These are phyloP conservation scores for Oligia strigilis DNA, from an alignment of 2,888 invertebrate species.

Conservation along the genomic window DNA sequence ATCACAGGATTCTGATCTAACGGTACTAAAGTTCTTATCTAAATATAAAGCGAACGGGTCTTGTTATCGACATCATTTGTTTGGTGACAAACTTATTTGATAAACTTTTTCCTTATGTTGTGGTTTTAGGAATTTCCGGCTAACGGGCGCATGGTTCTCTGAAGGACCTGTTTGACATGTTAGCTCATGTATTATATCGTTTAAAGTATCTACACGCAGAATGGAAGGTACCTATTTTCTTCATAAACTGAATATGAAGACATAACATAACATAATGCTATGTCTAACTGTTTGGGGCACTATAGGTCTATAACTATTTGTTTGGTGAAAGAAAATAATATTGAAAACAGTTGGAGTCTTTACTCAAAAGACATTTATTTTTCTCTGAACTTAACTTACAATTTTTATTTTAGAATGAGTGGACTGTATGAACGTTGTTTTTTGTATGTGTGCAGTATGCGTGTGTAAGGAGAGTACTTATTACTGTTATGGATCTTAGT, in stretches of 20 bases:
- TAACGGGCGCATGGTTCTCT: conserved; percentile 33
- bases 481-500: no score
- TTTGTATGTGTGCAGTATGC: no score
- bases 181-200: conserved; percentile 11
- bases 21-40: conserved; percentile 12
- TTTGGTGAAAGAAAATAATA: no score
- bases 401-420: no score
- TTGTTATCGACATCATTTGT: conserved; percentile 48
- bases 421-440: no score
- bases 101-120: conserved; percentile 58
- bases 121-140: conserved; percentile 58
- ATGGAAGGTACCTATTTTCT: not conserved
- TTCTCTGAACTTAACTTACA: no score
- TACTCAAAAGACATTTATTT: no score
- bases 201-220: not conserved
- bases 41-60: conserved; percentile 21
- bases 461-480: no score
- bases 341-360: no score
- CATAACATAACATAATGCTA: not conserved
- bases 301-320: no score
- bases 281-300: no score
- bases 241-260: not conserved
- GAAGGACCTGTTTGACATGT: conserved; percentile 5
- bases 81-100: conserved; percentile 49
- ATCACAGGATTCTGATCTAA: not conserved